Base-by-base conservation (phyloP, 2,888 invertebrate species). In the Shargacucullia verbasci region DNA sequence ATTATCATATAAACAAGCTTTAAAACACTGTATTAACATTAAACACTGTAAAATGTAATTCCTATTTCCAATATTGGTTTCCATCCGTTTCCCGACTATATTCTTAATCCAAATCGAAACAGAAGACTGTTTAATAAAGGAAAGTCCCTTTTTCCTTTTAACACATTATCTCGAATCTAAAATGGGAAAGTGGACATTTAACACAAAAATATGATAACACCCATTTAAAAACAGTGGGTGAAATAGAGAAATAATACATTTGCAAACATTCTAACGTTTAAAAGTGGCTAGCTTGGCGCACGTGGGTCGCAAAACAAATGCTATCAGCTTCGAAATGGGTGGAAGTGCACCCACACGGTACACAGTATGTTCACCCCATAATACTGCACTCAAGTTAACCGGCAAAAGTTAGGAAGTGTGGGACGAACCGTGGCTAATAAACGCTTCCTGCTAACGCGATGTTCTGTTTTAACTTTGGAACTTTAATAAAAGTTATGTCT, bases 231-330 rank as follows among this genome's bases (percentile, higher is more conserved):
- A 47, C 37, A 34, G 5, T 0, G 10, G 10, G 13, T 25, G 46
- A 46, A 46, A 63, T 38, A 67, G 38, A 47, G 14, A 20, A 37
- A 8, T 14, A 20, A 25, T 37, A 39, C 41, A 44, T 39, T 55
- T 34, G n/a, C 37, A 27, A 39, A 45, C 10, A 5, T 37, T 7
- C 33, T 40, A 68, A 43, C 25, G 11, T 62, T 15, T 49, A 52
- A 39, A 58, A 68, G 38, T 64, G 50, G 35, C 20, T 12, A 38
- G 29, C 27, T 20, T 9, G 34, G 33, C 41, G 10, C 31, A 33
- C 44, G 38, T 46, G n/a, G 34, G 47, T 35, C n/a, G 9, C 40
- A 53, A 72, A 72, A 56, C 53, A 67, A 70, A 58, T 56, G 54
- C 48, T 56, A 56, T 59, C 44, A 34, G 10, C 33, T 45, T 33